phyloP scores from a whole-genome alignment of 1,140 invertebrate species.

The Pissodes strobi region DNA sequence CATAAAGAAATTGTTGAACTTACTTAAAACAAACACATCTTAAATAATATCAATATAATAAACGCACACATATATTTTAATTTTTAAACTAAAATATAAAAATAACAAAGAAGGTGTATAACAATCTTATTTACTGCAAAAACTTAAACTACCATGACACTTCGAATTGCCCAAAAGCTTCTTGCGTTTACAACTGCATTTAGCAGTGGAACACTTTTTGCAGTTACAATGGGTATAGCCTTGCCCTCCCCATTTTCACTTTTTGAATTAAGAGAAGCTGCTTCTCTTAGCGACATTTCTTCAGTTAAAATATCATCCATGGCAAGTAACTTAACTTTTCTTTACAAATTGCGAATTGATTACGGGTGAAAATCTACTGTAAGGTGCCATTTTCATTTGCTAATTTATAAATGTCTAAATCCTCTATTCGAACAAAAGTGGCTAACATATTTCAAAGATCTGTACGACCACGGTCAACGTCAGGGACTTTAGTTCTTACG shows the following conservation, averaged over 20 bases:
- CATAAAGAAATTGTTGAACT: too few species aligned
- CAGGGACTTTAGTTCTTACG: constrained; percentile 1
- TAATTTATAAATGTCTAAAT: constrained; percentile 11
- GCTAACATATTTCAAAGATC: constrained; percentile 1
- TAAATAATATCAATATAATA: too few species aligned
- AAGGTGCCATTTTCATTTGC: constrained; percentile 1
- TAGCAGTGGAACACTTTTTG: constrained; percentile 2
- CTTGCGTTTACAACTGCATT: not conserved
- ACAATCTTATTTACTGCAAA: not conserved
- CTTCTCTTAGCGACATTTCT: not conserved
- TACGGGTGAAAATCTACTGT: not conserved
- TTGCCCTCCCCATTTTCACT: too few species aligned
- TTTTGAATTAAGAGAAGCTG: not conserved
- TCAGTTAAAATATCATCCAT: not conserved
- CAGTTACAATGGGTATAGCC: constrained; percentile 6
- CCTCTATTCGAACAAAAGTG: not conserved
- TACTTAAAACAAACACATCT: too few species aligned
- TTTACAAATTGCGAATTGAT: too few species aligned
- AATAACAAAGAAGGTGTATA: not conserved
- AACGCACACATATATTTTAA: too few species aligned
- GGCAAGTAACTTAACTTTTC: constrained; percentile 1
- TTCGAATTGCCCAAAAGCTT: not conserved
- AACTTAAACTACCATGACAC: constrained; percentile 6
- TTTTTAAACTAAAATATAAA: constrained; percentile 10
- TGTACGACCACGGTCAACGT: constrained; percentile 6